A percentile compares a stretch with the other conserved stretches of the same genome.
phyloP scores from a whole-genome alignment of 2,113 vertebrate species.

The Leiothrix lutea region DNA sequence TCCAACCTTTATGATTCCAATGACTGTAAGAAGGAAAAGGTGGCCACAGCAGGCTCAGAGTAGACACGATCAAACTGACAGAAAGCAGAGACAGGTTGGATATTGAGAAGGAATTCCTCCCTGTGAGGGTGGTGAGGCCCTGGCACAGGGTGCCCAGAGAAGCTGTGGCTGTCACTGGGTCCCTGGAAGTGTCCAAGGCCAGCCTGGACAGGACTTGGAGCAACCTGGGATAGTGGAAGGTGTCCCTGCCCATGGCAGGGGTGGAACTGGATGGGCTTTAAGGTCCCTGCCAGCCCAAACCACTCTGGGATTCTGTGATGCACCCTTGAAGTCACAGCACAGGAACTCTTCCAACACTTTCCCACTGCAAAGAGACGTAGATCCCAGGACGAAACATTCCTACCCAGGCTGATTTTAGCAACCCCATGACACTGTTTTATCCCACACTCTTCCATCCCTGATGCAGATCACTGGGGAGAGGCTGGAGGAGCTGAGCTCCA shows the following conservation, averaged over 20 bases:
- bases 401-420: not conserved
- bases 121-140: rapidly evolving
- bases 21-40: not conserved
- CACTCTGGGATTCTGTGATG: not conserved
- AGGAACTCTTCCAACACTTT: not conserved
- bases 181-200: not conserved
- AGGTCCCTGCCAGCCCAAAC: not conserved
- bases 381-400: not conserved
- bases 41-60: not conserved
- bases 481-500: not conserved
- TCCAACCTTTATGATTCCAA: not conserved
- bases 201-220: rapidly evolving
- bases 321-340: not conserved
- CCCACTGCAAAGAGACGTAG: rapidly evolving
- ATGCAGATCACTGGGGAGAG: not conserved
- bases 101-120: not conserved
- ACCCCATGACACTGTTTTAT: not conserved
- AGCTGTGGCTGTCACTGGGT: not conserved
- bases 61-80: rapidly evolving
- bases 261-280: rapidly evolving
- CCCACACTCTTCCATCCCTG: not conserved
- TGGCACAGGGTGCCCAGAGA: not conserved
- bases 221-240: rapidly evolving
- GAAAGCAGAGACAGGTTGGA: rapidly evolving
- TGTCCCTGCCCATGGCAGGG: not conserved